Evolutionary conservation across 2,797 vertebrate genomes (phyloP), one percentile per base, ranked within the genome.

Genomic region (Spatula clypeata): DNA sequence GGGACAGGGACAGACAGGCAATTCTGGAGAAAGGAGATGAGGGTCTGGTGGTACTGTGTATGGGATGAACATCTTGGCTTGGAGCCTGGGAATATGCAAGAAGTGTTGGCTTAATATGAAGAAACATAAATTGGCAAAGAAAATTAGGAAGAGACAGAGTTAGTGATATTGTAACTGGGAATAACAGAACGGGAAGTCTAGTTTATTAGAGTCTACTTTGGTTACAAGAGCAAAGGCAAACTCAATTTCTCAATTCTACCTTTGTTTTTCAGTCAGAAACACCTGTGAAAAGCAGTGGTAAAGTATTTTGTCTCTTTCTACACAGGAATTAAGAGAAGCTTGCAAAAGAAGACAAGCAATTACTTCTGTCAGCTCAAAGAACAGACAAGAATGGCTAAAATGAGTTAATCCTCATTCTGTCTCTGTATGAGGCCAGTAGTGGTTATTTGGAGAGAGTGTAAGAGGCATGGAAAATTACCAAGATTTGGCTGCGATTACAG

Each of bases 161-260:
- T 75, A 69, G 20, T 9, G 2, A 26, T 31, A 36, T 1, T 36
- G 3, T 49, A 79, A 24, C 14, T 32, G 8, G 19, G 29, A 86
- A 74, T 8, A 79, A 61, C 1, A 34, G 15, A 72, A 5, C 0
- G 0, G 80, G 47, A 86, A 47, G 4, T 11, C 31, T 36, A 3
- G 20, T 65, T 34, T 20, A 31, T 36, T 58, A 42, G 13, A 53
- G 14, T 7, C 57, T 79, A 6, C 5, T 84, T 72, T 79, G 49
- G 23, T 64, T 71, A n/a, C 2, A 57, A 79, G 27, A 72, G 7
- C 6, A 65, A 27, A 71, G 72, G 26, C 55, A 79, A 84, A 29
- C 29, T 44, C 36, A 15, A 5, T 47, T 86, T 67, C 58, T 75
- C 42, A 86, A 94, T 49, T 12, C 12, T 29, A 42, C 11, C 6